Evolutionary conservation across 2,113 vertebrate genomes (phyloP), one percentile per base, ranked within the genome.

Genomic region (Neolamprologus ventralis): DNA sequence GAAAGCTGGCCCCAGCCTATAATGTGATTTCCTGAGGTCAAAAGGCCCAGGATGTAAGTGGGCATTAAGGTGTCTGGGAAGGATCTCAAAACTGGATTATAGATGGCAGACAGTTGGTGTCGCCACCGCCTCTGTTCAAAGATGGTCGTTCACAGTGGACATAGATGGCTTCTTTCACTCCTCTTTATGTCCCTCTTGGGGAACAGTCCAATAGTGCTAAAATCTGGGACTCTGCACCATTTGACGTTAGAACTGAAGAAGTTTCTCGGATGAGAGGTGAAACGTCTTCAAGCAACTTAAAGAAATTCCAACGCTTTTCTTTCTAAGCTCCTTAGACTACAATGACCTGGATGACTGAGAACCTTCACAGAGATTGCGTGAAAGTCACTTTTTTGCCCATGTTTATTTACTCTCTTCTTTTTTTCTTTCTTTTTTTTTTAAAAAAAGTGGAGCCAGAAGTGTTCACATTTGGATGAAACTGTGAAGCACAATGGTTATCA

Each of bases 41-140:
- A 1, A 28, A 0, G 55, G 23, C 0, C 26, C 7, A 58, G 26
- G 26, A 2, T 58, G 55, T 58, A 2, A 31, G 1, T 9, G 14
- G 55, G 26, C 7, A 1, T 58, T 28, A 16, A 16, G 26, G 13
- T 1, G 13, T 58, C 55, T 58, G 23, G 23, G 23, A 28, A 28
- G 23, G 55, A 28, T 31, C 26, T 58, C 55, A 58, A 58, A 31
- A 58, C 55, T 58, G 55, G 55, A 31, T 58, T 58, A 58, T 58
- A 31, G 55, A 58, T 58, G 55, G 55, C 26, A 58, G 26, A 58
- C 3, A 58, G 55, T 17, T 9, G 55, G 26, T 31, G 55, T 31
- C 3, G 2, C 21, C 21, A 21, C 21, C 21, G 21, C 21, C 21
- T 21, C 21, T 21, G 21, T 21, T 21, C 2, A 21, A 21, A 21